Evolutionary conservation across 1,140 invertebrate species (phyloP).

Genomic region (Monochamus saltuarius): DNA sequence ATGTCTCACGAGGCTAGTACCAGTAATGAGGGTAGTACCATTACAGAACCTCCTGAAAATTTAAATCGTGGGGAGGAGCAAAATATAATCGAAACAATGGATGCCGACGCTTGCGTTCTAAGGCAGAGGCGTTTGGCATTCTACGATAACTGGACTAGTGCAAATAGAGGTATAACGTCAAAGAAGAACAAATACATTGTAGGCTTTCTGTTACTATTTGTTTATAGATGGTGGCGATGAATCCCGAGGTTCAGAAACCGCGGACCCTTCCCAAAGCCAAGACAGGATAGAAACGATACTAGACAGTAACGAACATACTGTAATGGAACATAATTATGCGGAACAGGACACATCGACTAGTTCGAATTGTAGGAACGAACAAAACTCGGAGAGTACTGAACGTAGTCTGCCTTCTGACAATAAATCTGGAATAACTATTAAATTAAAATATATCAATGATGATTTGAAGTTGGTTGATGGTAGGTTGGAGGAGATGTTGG

Average conservation of each 20-base stretch:
- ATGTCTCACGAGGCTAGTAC: too few relatives aligned
- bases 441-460: slow-evolving; percentile 85
- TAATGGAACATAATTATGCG: slow-evolving; percentile 1
- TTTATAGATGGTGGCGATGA: too few relatives aligned
- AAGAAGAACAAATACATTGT: too few relatives aligned
- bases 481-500: slow-evolving; percentile 71
- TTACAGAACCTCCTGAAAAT: too few relatives aligned
- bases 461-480: slow-evolving; percentile 79
- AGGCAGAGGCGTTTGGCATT: slow-evolving; percentile 45
- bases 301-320: slow-evolving; percentile 2
- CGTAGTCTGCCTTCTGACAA: slow-evolving; percentile 1
- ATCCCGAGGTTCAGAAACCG: too few relatives aligned
- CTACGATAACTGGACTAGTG: slow-evolving; percentile 22
- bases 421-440: slow-evolving; percentile 65
- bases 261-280: too few relatives aligned
- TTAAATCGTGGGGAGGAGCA: slow-evolving; percentile 45
- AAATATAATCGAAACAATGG: slow-evolving; percentile 60
- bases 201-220: too few relatives aligned
- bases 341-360: not conserved
- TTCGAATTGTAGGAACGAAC: not conserved
- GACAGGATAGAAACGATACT: too few relatives aligned
- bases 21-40: too few relatives aligned
- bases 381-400: slow-evolving; percentile 5
- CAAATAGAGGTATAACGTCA: too few relatives aligned
- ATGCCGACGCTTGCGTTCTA: slow-evolving; percentile 42